A percentile compares a stretch with the other conserved stretches of the same genome.
phyloP scores from a whole-genome alignment of 2,888 invertebrate genomes.

The Cryptocephalus primarius region DNA sequence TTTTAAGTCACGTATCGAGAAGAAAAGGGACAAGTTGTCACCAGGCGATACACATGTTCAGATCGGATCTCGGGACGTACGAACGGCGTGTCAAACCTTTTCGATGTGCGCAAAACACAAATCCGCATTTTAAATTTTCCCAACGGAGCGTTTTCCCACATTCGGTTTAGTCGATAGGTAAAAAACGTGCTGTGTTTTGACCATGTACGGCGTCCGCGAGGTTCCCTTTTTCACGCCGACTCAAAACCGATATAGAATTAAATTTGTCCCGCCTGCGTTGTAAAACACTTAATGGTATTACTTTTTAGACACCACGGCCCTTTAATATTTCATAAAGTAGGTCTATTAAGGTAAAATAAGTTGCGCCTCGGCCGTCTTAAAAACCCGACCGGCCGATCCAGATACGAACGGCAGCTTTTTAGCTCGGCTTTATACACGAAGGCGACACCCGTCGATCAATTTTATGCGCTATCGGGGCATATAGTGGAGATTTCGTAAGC shows the following conservation, averaged over 20 bases:
- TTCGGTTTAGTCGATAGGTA: slow-evolving; percentile 13
- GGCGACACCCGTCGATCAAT: too few relatives aligned
- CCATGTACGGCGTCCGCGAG: slow-evolving; percentile 17
- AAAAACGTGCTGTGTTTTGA: slow-evolving; percentile 18
- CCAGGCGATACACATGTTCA: too few relatives aligned
- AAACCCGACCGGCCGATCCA: background rate
- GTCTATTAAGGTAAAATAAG: slow-evolving; percentile 14
- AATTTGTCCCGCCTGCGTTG: slow-evolving; percentile 25
- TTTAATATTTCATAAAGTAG: slow-evolving; percentile 26
- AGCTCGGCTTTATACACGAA: too few relatives aligned
- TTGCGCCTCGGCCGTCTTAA: slow-evolving; percentile 4
- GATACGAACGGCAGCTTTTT: too few relatives aligned
- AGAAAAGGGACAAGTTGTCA: too few relatives aligned
- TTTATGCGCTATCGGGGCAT: too few relatives aligned
- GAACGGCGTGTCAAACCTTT: too few relatives aligned
- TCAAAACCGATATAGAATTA: slow-evolving; percentile 27
- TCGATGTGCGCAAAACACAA: background rate
- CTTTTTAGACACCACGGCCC: slow-evolving; percentile 24
- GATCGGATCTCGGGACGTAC: too few relatives aligned
- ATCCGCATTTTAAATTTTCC: slow-evolving; percentile 4
- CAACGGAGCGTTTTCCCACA: slow-evolving; percentile 15
- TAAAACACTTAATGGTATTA: slow-evolving; percentile 33
- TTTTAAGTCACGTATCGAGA: too few relatives aligned
- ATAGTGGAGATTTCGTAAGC: too few relatives aligned
- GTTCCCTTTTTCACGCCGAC: slow-evolving; percentile 19